Conservation (phyloP, 92 coral and sea anemone species). For the Blastomussa wellsi region DNA sequence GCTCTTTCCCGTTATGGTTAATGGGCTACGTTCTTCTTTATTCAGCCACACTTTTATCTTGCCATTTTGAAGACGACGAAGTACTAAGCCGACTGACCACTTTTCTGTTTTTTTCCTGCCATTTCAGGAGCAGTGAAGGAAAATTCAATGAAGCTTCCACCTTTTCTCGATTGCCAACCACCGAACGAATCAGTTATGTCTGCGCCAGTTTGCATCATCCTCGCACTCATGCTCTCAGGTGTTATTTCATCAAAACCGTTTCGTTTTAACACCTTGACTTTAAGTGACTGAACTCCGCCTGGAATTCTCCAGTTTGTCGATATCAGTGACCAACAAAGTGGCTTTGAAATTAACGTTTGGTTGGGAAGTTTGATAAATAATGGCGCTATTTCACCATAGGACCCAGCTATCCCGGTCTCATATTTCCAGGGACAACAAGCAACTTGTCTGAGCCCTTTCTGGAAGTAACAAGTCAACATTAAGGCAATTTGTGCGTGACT, state of each 20-base stretch:
- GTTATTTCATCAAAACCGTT: constrained; percentile 16
- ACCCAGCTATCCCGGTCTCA: not conserved
- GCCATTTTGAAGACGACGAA: constrained; percentile 16
- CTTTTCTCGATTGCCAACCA: constrained; percentile 13
- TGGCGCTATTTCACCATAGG: not conserved
- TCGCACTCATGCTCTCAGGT: constrained; percentile 13
- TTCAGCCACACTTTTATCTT: not conserved
- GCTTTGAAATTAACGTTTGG: constrained; percentile 2
- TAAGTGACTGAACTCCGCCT: not conserved
- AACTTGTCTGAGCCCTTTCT: constrained; percentile 16
- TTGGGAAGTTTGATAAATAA: not conserved
- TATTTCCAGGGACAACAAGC: not conserved
- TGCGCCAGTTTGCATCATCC: not conserved
- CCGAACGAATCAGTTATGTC: constrained; percentile 17
- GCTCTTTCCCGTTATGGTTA: constrained; percentile 5
- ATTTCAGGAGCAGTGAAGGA: not conserved
- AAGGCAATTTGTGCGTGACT: constrained; percentile 47
- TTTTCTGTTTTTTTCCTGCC: not conserved
- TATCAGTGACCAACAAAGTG: constrained; percentile 22
- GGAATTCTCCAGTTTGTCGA: constrained; percentile 2
- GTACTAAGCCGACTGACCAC: constrained; percentile 20
- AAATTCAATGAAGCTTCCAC: constrained; percentile 8
- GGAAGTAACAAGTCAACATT: constrained; percentile 33
- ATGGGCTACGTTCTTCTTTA: not conserved
- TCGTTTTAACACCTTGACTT: not conserved